Evolutionary conservation across 2,113 vertebrate genomes (phyloP), one percentile per base, ranked within the genome.

Genomic region (Hyperoodon ampullatus): DNA sequence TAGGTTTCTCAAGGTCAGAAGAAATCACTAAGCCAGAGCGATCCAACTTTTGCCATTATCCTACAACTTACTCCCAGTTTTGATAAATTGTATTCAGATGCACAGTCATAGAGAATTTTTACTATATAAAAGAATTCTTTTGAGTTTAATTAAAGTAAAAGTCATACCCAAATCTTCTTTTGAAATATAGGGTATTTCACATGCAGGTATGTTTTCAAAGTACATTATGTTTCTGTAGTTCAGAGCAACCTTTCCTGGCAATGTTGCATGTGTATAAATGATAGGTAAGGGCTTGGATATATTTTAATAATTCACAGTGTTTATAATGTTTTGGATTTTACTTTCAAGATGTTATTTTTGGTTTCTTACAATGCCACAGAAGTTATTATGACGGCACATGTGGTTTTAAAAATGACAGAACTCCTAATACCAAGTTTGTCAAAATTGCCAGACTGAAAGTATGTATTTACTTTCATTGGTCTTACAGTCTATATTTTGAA

Each of bases 321-420:
- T 78, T 86, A 16, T 85, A 13, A 1, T 94, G 33, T 68, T 87
- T 93, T 71, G 47, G 44, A 77, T 81, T 97, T 98, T 84, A 87
- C 61, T 94, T 70, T 90, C 19, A 92, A 78, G 89, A 75, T 96
- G 44, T 80, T 97, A 23, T 4, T 96, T 97, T 97, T 97, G 93
- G 86, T 87, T 93, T 97, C 39, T 85, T 96, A 26, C 16, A 94
- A 66, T 95, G 68, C 83, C 97, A 81, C 18, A 86, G 72, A 97
- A 97, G 42, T 98, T 78, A 80, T 58, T 97, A 60, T 86, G 63
- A 61, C 65, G 63, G 44, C 35, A 63, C 42, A 39, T 81, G 70
- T 92, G 84, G 93, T 72, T 96, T 96, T 80, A 88, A 95, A 95
- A 88, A 85, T 85, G 65, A 87, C 58, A 84, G 72, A 80, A 89